Percentiles rank a stretch among this genome's conserved stretches.
These are phyloP conservation scores for Chironex yamaguchii DNA, from an alignment of 30 jellyfish, hydroid and myxozoan genomes.

Conservation along the genomic window DNA sequence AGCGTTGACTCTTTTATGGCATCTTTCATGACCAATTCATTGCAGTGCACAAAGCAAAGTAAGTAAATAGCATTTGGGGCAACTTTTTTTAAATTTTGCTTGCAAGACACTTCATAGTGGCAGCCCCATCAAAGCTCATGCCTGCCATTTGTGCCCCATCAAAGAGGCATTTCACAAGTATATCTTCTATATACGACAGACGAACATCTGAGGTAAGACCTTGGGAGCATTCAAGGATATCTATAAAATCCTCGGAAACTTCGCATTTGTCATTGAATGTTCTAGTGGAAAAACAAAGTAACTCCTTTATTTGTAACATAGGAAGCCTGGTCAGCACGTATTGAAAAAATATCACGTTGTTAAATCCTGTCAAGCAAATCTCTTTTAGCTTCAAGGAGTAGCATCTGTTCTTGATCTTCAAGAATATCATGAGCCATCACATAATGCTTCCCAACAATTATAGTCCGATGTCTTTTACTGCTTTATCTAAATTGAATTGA, in stretches of 20 bases:
- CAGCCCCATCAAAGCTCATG: constrained; percentile 64
- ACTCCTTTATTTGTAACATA: not conserved
- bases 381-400: constrained; percentile 50
- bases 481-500: constrained; percentile 53
- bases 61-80: constrained; percentile 53
- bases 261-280: constrained; percentile 2
- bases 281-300: not conserved
- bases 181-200: constrained; percentile 4
- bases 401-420: constrained; percentile 60
- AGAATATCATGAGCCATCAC: constrained; percentile 55
- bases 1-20: no score
- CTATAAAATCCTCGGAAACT: constrained; percentile 45
- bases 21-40: no score
- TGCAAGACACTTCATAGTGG: constrained; percentile 47
- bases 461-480: constrained; percentile 51
- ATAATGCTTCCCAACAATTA: constrained; percentile 49
- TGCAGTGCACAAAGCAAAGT: constrained; percentile 49
- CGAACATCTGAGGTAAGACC: constrained; percentile 33
- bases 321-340: not conserved
- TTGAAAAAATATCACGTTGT: constrained; percentile 1
- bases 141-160: constrained; percentile 36
- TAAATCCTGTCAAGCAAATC: constrained; percentile 4
- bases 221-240: constrained; percentile 41
- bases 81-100: constrained; percentile 9
- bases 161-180: not conserved